Percentiles rank a stretch among this genome's conserved stretches.
Evolutionary conservation across 2,888 invertebrate genomes (phyloP).

Genomic region (Hydraecia micacea): DNA sequence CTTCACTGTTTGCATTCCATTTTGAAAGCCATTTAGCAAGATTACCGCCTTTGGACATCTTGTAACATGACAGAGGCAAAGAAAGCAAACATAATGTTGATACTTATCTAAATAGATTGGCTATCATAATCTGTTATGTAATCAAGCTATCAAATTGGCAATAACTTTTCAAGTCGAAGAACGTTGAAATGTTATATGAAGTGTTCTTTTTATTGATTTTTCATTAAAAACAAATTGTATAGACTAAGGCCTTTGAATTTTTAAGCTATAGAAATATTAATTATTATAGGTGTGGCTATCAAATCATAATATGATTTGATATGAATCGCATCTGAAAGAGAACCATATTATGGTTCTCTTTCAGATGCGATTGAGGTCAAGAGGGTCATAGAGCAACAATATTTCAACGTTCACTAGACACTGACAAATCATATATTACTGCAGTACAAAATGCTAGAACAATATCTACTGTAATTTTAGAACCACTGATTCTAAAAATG

Average conservation of each 20-base stretch:
- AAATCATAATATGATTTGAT: too few relatives aligned
- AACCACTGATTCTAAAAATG: background rate
- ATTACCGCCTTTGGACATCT: conserved; percentile 42
- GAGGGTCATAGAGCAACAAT: conserved; percentile 25
- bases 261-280: conserved; percentile 15
- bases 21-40: conserved; percentile 59
- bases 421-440: conserved; percentile 15
- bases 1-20: conserved; percentile 60
- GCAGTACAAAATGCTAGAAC: background rate
- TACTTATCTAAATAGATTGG: conserved; percentile 40
- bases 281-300: background rate
- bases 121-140: conserved; percentile 47
- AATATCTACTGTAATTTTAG: background rate
- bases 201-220: background rate
- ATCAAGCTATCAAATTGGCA: conserved; percentile 35
- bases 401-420: conserved; percentile 4
- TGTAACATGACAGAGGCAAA: conserved; percentile 41
- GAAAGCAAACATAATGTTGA: conserved; percentile 49
- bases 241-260: conserved; percentile 18
- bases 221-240: conserved; percentile 15
- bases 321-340: too few relatives aligned
- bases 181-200: conserved; percentile 10
- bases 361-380: conserved; percentile 15
- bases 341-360: too few relatives aligned
- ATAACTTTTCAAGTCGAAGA: conserved; percentile 18